Conservation (phyloP, 2,113 vertebrate species). For the Callopanchax toddi region DNA sequence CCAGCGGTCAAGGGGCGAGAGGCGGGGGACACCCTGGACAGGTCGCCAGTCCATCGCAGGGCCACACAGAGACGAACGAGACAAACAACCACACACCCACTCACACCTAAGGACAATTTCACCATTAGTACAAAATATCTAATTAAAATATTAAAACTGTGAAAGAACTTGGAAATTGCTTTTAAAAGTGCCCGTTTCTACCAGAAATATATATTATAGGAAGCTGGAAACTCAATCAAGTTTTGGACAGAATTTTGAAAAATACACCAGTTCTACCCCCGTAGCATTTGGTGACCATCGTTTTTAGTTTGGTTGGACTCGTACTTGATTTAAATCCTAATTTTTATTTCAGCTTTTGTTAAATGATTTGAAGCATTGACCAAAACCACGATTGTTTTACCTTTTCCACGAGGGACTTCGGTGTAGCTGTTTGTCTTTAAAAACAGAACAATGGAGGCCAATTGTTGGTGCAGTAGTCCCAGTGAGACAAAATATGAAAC, state of each 20-base stretch:
- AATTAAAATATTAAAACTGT: too few relatives aligned
- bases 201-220: too few relatives aligned
- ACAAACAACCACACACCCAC: too few relatives aligned
- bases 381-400: slow-evolving; percentile 42
- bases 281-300: neutral
- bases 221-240: too few relatives aligned
- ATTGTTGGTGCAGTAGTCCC: slow-evolving; percentile 61
- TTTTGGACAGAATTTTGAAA: neutral
- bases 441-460: slow-evolving; percentile 63
- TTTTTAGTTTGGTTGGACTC: neutral
- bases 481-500: slow-evolving; percentile 66
- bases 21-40: too few relatives aligned
- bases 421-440: slow-evolving; percentile 68
- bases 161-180: too few relatives aligned
- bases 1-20: too few relatives aligned
- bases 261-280: neutral
- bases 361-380: slow-evolving; percentile 36
- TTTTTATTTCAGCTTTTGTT: neutral
- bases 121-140: too few relatives aligned
- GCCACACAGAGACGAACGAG: too few relatives aligned
- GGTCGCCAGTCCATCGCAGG: too few relatives aligned
- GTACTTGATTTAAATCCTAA: neutral
- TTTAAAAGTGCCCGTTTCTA: too few relatives aligned
- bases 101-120: too few relatives aligned
- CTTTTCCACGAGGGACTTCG: slow-evolving; percentile 33